Evolutionary conservation across 92 coral and sea anemone genomes (phyloP), one percentile per base, ranked within the genome.

Genomic region (Siderastrea radians): DNA sequence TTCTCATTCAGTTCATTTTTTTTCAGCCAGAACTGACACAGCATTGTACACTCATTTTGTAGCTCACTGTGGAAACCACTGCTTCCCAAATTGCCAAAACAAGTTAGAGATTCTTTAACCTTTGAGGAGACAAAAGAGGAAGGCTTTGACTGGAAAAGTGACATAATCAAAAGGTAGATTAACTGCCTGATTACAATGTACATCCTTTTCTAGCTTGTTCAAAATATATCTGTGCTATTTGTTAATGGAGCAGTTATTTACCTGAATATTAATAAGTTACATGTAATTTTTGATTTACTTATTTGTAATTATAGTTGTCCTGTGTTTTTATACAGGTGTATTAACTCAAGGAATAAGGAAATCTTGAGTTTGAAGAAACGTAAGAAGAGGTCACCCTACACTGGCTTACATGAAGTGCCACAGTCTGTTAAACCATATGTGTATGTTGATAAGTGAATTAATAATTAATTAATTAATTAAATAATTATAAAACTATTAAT

Each of bases 61-160:
- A 98, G 99, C 86, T 87, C 86, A 15, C 75, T 98, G 62, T 98
- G 99, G 99, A 79, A 94, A 64, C 83, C 74, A 9, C 67, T 92
- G 54, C 90, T 95, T 71, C 82, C 92, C 19, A 16, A 72, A 26
- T 81, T 98, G 59, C 99, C 98, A 15, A 94, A 86, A 53, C 92
- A 94, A 69, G 92, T 95, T 49, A 86, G 99, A 85, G 84, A 93
- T 49, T 82, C 93, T 57, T 84, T 98, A 68, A 87, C 90, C 44
- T 95, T 96, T 86, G 93, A 89, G 60, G 99, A 98, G 86, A 92
- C 96, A 74, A 82, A 72, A 61, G 83, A 61, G 49, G 94, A 93
- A 7, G 84, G 83, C 48, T 98, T 98, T 89, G 86, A 95, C 93
- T 98, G 99, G 99, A 98, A 91, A 79, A 89, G 43, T 17, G 98